A percentile compares a stretch with the other conserved stretches of the same genome.
Evolutionary conservation across 2,797 vertebrate genomes (phyloP).

Genomic region (Takifugu ocellatus): DNA sequence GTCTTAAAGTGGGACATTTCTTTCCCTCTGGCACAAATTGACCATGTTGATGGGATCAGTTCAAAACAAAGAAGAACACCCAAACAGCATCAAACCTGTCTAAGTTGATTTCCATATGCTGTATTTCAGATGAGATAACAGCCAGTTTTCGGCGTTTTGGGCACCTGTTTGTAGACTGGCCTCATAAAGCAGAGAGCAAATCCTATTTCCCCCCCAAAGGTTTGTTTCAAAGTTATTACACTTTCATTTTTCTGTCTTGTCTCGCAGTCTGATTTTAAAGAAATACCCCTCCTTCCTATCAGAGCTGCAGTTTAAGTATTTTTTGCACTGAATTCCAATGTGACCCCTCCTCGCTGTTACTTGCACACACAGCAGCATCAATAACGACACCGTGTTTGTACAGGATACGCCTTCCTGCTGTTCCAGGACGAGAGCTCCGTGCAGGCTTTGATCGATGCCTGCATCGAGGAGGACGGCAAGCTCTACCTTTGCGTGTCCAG

Average conservation of each 20-base stretch:
- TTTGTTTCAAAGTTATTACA: slow-evolving; percentile 34
- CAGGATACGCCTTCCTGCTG: slow-evolving; percentile 97
- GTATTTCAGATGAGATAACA: slow-evolving; percentile 90
- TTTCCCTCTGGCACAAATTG: no score
- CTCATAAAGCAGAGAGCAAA: slow-evolving; percentile 99
- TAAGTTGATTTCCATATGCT: no score
- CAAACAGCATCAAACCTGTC: no score
- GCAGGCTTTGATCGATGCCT: slow-evolving; percentile 97
- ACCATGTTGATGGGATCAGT: no score
- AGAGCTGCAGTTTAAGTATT: slow-evolving; percentile 25
- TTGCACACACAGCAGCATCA: slow-evolving; percentile 16
- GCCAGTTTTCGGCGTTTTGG: slow-evolving; percentile 98
- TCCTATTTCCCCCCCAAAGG: slow-evolving; percentile 99
- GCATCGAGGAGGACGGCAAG: slow-evolving; percentile 98
- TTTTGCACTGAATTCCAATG: slow-evolving; percentile 21
- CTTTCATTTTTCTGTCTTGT: no score
- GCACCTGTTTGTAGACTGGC: slow-evolving; percentile 99
- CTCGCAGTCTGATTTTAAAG: slow-evolving; percentile 27
- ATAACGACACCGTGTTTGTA: slow-evolving; percentile 31
- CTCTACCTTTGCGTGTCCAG: slow-evolving; percentile 98
- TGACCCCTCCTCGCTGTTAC: slow-evolving; percentile 16
- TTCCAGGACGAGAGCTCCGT: slow-evolving; percentile 99
- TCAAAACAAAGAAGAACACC: no score
- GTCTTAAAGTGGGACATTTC: no score
- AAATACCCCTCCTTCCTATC: slow-evolving; percentile 30